Percentiles rank a stretch among this genome's conserved stretches.
phyloP scores from a whole-genome alignment of 2,888 invertebrate genomes.

The Sturmia bella region DNA sequence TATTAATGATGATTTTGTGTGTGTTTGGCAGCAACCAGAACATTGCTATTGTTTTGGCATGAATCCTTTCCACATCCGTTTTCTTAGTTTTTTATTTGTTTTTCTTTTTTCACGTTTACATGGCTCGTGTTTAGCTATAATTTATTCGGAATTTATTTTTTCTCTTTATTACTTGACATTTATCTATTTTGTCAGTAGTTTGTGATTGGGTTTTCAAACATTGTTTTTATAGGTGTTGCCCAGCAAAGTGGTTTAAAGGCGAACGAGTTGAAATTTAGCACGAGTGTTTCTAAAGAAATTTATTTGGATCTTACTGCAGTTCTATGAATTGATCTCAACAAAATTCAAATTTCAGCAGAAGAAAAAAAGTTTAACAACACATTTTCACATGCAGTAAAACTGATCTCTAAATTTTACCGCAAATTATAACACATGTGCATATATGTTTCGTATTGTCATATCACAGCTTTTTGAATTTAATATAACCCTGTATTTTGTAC shows the following conservation, averaged over 20 bases:
- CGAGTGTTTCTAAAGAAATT: conserved; percentile 57
- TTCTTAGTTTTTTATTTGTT: conserved; percentile 37
- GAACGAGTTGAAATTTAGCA: conserved; percentile 66
- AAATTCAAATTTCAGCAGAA: too few relatives aligned
- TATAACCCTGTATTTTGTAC: too few relatives aligned
- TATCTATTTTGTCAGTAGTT: conserved; percentile 44
- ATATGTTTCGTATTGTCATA: too few relatives aligned
- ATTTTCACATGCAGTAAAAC: too few relatives aligned
- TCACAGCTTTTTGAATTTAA: too few relatives aligned
- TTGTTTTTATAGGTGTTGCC: conserved; percentile 68
- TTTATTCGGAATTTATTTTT: conserved; percentile 33
- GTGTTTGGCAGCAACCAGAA: conserved; percentile 41
- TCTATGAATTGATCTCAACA: too few relatives aligned
- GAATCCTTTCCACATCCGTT: conserved; percentile 58
- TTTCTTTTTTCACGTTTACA: conserved; percentile 31
- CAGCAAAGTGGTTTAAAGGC: conserved; percentile 65
- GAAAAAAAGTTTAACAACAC: too few relatives aligned
- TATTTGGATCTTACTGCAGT: background rate
- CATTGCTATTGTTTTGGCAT: conserved; percentile 41
- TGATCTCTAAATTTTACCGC: too few relatives aligned
- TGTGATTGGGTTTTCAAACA: background rate
- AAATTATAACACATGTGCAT: too few relatives aligned
- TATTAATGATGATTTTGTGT: conserved; percentile 57
- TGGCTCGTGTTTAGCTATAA: conserved; percentile 66
- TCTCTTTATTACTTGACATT: conserved; percentile 45